A percentile compares a stretch with the other conserved stretches of the same genome.
Evolutionary conservation across 2,888 invertebrate species (phyloP).

Genomic region (Cylindroiulus punctatus): DNA sequence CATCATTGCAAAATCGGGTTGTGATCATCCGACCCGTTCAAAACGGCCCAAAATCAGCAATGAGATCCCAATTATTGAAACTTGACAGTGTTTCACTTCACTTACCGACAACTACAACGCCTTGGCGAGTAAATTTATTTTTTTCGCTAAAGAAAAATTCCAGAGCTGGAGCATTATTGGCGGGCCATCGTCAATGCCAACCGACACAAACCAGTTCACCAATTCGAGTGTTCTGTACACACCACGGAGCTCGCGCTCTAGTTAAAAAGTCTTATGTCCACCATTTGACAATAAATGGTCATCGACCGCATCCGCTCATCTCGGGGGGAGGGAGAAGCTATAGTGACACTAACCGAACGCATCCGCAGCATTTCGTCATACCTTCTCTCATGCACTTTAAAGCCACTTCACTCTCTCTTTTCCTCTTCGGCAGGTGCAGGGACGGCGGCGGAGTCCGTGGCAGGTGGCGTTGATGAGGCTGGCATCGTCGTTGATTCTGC

Average conservation of each 20-base stretch:
- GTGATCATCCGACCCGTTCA: too few relatives aligned
- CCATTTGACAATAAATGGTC: slow-evolving; percentile 8
- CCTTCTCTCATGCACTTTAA: background rate
- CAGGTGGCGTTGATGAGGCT: background rate
- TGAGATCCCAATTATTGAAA: too few relatives aligned
- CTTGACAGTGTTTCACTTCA: too few relatives aligned
- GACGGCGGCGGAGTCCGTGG: background rate
- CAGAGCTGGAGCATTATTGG: too few relatives aligned
- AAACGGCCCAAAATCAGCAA: too few relatives aligned
- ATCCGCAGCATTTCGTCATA: background rate
- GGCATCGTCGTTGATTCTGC: background rate
- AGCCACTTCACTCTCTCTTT: background rate
- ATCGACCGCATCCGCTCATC: background rate
- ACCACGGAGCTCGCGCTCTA: background rate
- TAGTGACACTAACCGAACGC: background rate
- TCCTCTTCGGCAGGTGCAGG: slow-evolving; percentile 42
- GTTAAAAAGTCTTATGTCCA: background rate
- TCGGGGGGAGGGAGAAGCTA: background rate
- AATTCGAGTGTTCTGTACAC: too few relatives aligned
- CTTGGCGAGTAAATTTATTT: too few relatives aligned
- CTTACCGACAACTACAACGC: too few relatives aligned
- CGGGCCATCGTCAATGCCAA: too few relatives aligned
- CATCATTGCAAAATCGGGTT: too few relatives aligned
- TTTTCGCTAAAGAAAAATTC: too few relatives aligned
- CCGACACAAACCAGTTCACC: too few relatives aligned